phyloP scores from a whole-genome alignment of 2,888 invertebrate genomes.

The Allophyes oxyacanthae region DNA sequence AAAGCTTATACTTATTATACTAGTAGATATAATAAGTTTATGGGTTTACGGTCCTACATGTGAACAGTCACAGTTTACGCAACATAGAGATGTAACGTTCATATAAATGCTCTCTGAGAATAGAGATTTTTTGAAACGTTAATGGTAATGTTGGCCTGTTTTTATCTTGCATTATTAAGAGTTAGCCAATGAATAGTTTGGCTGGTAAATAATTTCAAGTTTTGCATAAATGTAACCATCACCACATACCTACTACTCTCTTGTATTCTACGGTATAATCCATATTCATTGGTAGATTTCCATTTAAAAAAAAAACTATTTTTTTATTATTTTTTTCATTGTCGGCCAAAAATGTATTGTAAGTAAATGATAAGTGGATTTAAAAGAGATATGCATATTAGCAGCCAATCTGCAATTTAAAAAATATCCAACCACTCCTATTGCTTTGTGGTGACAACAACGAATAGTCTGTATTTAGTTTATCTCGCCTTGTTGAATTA shows the following conservation, averaged over 20 bases:
- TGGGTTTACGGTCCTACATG: slow-evolving; percentile 5
- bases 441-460: slow-evolving; percentile 69
- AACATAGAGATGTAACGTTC: background rate
- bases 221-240: slow-evolving; percentile 1
- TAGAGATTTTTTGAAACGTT: too few species aligned
- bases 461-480: slow-evolving; percentile 63
- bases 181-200: too few species aligned
- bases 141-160: too few species aligned
- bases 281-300: slow-evolving; percentile 37
- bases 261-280: slow-evolving; percentile 2
- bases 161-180: too few species aligned
- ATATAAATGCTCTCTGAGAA: too few species aligned
- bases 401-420: slow-evolving; percentile 85
- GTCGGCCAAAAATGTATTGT: slow-evolving; percentile 18
- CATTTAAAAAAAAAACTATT: slow-evolving; percentile 3
- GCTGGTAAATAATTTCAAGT: background rate
- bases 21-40: too few species aligned
- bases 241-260: too few species aligned
- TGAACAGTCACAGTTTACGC: slow-evolving; percentile 1
- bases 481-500: slow-evolving; percentile 56
- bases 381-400: slow-evolving; percentile 78
- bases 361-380: slow-evolving; percentile 52
- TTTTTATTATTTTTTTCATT: background rate
- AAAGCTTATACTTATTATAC: too few species aligned
- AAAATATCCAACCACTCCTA: slow-evolving; percentile 67